Conservation (phyloP, 2,797 vertebrate genomes). For the Rhabdophis nuchalis region DNA sequence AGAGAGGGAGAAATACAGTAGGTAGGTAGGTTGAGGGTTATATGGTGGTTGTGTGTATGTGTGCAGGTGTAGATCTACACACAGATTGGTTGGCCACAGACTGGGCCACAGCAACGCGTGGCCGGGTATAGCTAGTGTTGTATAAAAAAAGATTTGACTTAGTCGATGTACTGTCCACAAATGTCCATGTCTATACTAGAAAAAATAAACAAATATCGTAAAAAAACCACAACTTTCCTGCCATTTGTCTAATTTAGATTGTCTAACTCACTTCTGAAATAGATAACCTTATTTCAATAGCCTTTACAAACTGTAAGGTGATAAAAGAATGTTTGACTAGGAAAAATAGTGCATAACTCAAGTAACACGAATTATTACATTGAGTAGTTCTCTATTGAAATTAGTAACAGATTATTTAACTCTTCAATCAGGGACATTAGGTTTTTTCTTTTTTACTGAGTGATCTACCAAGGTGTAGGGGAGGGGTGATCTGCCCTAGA, state of each 20-base stretch:
- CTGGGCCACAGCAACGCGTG: too few relatives aligned
- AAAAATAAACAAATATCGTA: too few relatives aligned
- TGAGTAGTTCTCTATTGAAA: not conserved
- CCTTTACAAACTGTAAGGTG: not conserved
- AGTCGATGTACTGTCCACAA: too few relatives aligned
- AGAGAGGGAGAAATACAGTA: too few relatives aligned
- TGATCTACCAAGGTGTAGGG: not conserved
- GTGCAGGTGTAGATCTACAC: too few relatives aligned
- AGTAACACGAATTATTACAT: not conserved
- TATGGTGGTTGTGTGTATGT: too few relatives aligned
- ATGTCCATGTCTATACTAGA: too few relatives aligned
- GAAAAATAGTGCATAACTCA: not conserved
- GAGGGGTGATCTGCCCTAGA: not conserved
- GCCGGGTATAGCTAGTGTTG: too few relatives aligned
- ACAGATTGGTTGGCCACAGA: too few relatives aligned
- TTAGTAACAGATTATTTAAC: not conserved
- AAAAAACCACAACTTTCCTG: not conserved
- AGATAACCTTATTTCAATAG: not conserved
- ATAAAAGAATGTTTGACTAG: not conserved
- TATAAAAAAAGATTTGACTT: too few relatives aligned
- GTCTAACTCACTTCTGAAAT: not conserved
- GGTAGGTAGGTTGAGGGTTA: too few relatives aligned
- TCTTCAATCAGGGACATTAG: conserved; percentile 12
- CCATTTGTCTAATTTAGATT: not conserved
- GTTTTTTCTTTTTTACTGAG: accelerated